Base-by-base conservation (phyloP, 2,113 vertebrate genomes). In the Pachyramphus minor region DNA sequence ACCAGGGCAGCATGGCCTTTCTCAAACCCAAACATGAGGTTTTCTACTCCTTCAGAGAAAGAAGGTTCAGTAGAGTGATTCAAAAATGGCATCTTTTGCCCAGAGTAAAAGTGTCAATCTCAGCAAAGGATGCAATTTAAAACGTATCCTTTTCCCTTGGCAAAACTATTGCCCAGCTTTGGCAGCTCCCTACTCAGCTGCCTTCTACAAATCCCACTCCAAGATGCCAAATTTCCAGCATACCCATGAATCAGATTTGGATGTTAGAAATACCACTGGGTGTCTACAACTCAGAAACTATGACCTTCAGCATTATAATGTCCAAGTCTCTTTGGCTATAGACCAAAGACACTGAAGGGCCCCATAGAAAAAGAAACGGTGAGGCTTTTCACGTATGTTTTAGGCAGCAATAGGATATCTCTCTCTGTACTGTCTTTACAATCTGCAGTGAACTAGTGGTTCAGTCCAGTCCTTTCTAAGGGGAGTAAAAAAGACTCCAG, bases 181-280 rank as follows among this genome's bases (percentile, higher is more conserved):
- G 76, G 80, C 90, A 94, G 39, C 30, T 92, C 30, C 33, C 42
- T 21, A 28, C 20, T 84, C 64, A 67, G 50, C 39, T 93, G 90
- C 42, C 47, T 93, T 88, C 59, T 52, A 84, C 42, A 92, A 62
- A 93, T 85, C 63, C 55, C 39, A 44, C 30, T 71, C 25, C 33
- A 58, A 69, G 60, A 50, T 71, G 80, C 88, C 50, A 59, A 88
- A 94, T 93, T 89, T 92, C 68, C 79, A 86, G 58, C 82, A 80
- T 90, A 62, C 28, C 8, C 45, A 20, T 33, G 62, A 71, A 83
- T 91, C 84, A 94, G 53, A 85, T 93, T 87, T 73, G 50, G 28
- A 80, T 83, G n/a, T 45, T 83, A 93, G 55, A 94, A 93, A 93
- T 86, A 50, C 56, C 42, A 47, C 28, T 33, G 76, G 21, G 33